Conservation (phyloP, 2,888 invertebrate genomes). For the Sussaba pulchella region DNA sequence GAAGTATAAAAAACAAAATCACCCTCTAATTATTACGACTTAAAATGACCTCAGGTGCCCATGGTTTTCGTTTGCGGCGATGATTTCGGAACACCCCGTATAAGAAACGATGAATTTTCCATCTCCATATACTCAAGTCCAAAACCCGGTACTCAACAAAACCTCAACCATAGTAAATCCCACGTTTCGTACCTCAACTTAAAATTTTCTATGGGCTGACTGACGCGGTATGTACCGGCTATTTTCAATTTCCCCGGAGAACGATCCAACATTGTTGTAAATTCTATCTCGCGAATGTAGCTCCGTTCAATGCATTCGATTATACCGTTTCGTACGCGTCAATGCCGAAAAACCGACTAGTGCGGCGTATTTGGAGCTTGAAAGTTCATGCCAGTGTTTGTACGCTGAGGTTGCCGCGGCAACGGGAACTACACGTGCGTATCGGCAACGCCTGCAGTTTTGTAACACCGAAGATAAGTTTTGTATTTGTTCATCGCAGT, state of each 20-base stretch:
- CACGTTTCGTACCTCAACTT: slow-evolving; percentile 75
- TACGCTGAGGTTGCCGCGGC: slow-evolving; percentile 11
- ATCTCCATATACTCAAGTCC: background rate
- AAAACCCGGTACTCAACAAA: background rate
- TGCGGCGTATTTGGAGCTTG: background rate
- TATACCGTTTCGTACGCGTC: background rate
- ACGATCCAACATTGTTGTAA: slow-evolving; percentile 70
- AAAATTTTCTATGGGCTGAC: slow-evolving; percentile 80
- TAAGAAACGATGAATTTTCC: too few relatives aligned
- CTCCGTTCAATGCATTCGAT: too few relatives aligned
- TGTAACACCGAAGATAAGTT: too few relatives aligned
- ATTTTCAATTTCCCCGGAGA: slow-evolving; percentile 77
- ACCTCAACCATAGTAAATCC: slow-evolving; percentile 13
- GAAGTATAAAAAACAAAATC: too few relatives aligned
- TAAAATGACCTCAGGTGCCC: too few relatives aligned
- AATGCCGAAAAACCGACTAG: slow-evolving; percentile 31
- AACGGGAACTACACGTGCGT: slow-evolving; percentile 8
- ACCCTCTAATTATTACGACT: too few relatives aligned
- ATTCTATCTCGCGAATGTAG: background rate
- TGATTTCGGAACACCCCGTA: too few relatives aligned
- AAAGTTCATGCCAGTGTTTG: slow-evolving; percentile 6
- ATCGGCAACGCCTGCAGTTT: background rate
- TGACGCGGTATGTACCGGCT: slow-evolving; percentile 78
- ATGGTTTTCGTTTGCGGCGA: too few relatives aligned
- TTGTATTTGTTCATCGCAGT: too few relatives aligned